Evolutionary conservation across 1,140 invertebrate genomes (phyloP).

Genomic region (Orius laevigatus): DNA sequence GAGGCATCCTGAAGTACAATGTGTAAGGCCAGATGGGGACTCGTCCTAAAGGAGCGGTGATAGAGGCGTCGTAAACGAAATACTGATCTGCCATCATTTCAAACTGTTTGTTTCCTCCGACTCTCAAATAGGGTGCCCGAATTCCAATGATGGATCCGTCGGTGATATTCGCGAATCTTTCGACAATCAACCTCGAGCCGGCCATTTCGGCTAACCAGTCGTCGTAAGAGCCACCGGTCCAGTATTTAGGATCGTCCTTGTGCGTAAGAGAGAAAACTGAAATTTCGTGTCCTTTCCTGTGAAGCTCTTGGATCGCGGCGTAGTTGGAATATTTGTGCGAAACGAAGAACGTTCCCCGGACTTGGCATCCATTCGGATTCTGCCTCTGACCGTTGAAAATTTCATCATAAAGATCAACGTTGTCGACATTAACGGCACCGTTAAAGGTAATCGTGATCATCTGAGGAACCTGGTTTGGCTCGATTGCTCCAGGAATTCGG

Average conservation of each 20-base stretch:
- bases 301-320: conserved; percentile 76
- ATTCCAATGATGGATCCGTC: conserved; percentile 78
- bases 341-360: conserved; percentile 87
- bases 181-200: conserved; percentile 70
- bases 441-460: conserved; percentile 47
- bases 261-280: conserved; percentile 84
- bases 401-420: conserved; percentile 81
- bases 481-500: conserved; percentile 65
- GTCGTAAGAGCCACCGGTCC: conserved; percentile 72
- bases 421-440: conserved; percentile 85
- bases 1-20: conserved; percentile 85
- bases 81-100: conserved; percentile 92
- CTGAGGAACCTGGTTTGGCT: conserved; percentile 42
- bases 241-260: conserved; percentile 78
- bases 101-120: conserved; percentile 89
- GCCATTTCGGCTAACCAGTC: conserved; percentile 93
- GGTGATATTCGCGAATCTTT: conserved; percentile 80
- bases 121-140: conserved; percentile 73
- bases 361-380: conserved; percentile 88
- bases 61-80: conserved; percentile 87
- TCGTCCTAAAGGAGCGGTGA: conserved; percentile 72
- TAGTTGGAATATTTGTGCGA: conserved; percentile 95
- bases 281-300: conserved; percentile 84
- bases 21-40: conserved; percentile 93
- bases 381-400: conserved; percentile 70